Conservation (phyloP, 2,113 vertebrate species). For the human region DNA sequence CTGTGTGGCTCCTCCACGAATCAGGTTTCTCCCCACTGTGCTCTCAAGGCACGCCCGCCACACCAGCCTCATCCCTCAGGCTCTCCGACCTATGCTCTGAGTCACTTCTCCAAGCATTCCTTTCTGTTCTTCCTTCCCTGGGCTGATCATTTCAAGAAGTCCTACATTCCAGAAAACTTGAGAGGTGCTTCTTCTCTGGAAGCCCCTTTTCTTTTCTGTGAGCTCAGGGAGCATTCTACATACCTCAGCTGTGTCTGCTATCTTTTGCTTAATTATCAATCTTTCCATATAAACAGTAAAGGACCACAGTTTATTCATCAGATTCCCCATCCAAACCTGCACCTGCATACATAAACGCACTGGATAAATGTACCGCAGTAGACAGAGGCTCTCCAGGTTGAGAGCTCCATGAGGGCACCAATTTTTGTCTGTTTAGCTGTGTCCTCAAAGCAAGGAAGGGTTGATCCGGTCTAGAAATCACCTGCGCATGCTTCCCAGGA, state of each 20-base stretch:
- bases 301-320: too few species aligned
- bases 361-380: too few species aligned
- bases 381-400: accelerated
- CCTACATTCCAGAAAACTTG: neutral
- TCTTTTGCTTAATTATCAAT: neutral
- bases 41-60: neutral
- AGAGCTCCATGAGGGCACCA: accelerated
- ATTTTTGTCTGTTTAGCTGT: neutral
- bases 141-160: neutral
- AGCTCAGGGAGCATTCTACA: neutral
- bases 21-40: too few species aligned
- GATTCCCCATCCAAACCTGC: neutral
- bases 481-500: neutral
- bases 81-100: too few species aligned
- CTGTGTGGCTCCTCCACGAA: neutral
- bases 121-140: accelerated
- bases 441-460: neutral
- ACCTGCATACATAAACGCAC: neutral
- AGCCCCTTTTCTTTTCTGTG: neutral
- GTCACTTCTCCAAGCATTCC: too few species aligned
- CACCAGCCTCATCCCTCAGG: neutral
- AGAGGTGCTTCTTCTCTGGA: neutral
- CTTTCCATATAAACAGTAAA: neutral
- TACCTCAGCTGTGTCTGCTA: neutral
- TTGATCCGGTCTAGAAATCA: neutral